Evolutionary conservation across 2,797 vertebrate species (phyloP).

Genomic region (Chelidonichthys spinosus): DNA sequence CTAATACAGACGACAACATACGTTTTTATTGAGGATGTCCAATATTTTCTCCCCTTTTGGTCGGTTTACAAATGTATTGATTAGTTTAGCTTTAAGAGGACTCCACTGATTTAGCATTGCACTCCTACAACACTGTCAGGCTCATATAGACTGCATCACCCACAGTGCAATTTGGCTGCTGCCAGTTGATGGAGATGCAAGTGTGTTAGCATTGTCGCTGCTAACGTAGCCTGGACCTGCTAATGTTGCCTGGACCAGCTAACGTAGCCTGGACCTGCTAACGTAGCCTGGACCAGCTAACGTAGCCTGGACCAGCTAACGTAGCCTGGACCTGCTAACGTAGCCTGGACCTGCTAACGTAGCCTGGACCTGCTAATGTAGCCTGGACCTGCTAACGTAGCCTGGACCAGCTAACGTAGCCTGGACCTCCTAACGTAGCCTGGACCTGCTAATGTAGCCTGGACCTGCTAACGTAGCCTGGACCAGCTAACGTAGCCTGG

Average conservation of each 20-base stretch:
- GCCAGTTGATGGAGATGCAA: neutral
- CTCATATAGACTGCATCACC: neutral
- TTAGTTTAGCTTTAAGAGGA: neutral
- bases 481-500: no score
- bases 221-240: neutral
- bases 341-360: no score
- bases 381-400: no score
- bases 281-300: neutral
- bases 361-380: no score
- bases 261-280: no score
- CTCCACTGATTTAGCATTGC: neutral
- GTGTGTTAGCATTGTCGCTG: neutral
- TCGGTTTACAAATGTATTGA: constrained; percentile 11
- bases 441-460: no score
- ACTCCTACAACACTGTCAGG: neutral
- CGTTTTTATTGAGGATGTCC: neutral
- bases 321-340: no score
- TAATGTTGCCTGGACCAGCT: no score
- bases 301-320: neutral
- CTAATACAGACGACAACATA: neutral
- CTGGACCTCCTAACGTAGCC: no score
- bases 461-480: no score
- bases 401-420: no score
- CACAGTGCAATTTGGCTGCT: neutral
- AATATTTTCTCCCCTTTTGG: neutral